Evolutionary conservation across 2,888 invertebrate species (phyloP).

Genomic region (Spicauda simplicius): DNA sequence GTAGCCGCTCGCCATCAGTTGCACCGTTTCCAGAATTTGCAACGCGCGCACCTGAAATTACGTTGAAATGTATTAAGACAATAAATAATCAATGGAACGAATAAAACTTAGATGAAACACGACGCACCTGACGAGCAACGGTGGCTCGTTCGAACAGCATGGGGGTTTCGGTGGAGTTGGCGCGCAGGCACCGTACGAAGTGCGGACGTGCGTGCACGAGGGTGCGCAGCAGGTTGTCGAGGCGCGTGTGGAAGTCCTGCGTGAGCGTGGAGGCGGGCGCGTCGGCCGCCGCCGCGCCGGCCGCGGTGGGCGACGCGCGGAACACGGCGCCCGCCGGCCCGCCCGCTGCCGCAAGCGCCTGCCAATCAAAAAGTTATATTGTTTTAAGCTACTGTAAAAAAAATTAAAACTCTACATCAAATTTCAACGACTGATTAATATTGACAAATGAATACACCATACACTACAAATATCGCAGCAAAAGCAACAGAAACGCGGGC

Average conservation of each 20-base stretch:
- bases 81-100: background rate
- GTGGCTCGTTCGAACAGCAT: conserved; percentile 93
- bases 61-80: no score
- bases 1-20: conserved; percentile 97
- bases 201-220: conserved; percentile 97
- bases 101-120: no score
- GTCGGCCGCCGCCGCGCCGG: conserved; percentile 89
- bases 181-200: conserved; percentile 96
- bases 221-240: conserved; percentile 96
- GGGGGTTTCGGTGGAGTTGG: conserved; percentile 92
- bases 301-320: conserved; percentile 95
- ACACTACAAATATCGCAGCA: no score
- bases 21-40: conserved; percentile 96
- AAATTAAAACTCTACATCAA: no score
- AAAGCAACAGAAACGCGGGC: no score
- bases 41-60: conserved; percentile 89
- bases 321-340: conserved; percentile 90
- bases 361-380: background rate
- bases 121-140: conserved; percentile 89
- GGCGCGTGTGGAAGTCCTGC: conserved; percentile 97
- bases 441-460: no score
- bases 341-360: conserved; percentile 87
- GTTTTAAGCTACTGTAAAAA: no score
- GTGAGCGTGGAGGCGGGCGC: conserved; percentile 95
- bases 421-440: no score